phyloP scores from a whole-genome alignment of 2,113 vertebrate genomes.

The Heloderma charlesbogerti region DNA sequence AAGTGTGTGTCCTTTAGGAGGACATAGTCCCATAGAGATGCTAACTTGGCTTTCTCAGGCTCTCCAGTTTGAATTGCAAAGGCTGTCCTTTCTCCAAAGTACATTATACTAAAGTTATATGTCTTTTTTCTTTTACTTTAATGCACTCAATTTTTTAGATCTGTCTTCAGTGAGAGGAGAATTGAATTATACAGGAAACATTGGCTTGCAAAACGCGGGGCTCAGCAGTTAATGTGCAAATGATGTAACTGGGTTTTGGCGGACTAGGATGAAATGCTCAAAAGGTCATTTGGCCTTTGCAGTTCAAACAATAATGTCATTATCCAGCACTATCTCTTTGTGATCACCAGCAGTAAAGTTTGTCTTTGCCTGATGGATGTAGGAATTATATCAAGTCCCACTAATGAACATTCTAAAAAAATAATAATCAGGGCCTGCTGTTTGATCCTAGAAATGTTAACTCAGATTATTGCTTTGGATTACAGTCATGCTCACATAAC shows the following conservation, averaged over 20 bases:
- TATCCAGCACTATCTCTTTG: neutral
- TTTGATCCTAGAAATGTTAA: neutral
- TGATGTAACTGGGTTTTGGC: constrained; percentile 7
- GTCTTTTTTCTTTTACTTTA: neutral
- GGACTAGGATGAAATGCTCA: neutral
- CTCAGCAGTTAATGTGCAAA: constrained; percentile 12
- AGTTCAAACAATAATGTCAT: neutral
- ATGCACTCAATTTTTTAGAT: constrained; percentile 24
- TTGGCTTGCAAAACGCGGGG: neutral
- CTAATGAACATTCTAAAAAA: neutral
- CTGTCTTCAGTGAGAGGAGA: constrained; percentile 11
- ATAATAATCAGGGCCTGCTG: neutral
- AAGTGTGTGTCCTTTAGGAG: neutral
- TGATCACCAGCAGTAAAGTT: neutral
- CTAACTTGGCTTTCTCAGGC: neutral
- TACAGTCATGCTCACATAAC: neutral
- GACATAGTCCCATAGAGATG: neutral
- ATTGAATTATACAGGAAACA: constrained; percentile 13
- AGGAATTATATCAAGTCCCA: neutral
- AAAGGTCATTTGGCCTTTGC: neutral
- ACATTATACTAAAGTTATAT: neutral
- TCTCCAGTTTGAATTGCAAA: neutral
- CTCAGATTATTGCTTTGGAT: neutral
- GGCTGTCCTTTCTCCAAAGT: neutral
- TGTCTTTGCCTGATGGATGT: neutral